Conservation (phyloP, 1,140 invertebrate species). For the Macrotrachela quadricornifera region DNA sequence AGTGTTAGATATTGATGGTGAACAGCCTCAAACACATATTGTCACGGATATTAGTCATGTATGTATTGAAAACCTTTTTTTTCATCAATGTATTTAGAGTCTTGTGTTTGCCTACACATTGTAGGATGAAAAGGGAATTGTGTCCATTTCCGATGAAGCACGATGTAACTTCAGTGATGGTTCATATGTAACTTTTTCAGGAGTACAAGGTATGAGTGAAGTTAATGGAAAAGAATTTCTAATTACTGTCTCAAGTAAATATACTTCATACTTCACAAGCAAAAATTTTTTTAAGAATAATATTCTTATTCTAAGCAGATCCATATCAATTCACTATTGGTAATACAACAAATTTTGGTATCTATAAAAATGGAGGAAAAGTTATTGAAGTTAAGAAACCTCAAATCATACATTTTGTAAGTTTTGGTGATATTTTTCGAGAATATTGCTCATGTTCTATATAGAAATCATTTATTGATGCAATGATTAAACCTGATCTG, state of each 20-base stretch:
- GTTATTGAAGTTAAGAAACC: slow-evolving; percentile 91
- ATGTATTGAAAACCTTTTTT: no score
- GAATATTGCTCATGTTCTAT: no score
- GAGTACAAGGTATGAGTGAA: slow-evolving; percentile 80
- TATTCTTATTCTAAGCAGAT: no score
- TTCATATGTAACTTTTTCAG: slow-evolving; percentile 76
- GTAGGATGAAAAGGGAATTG: slow-evolving; percentile 46
- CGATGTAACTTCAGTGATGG: slow-evolving; percentile 53
- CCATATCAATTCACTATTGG: slow-evolving; percentile 92
- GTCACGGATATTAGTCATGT: no score
- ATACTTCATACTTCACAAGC: no score
- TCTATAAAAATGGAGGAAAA: slow-evolving; percentile 54
- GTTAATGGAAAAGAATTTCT: slow-evolving; percentile 68
- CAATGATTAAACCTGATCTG: slow-evolving; percentile 58
- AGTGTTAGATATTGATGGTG: slow-evolving; percentile 65
- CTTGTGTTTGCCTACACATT: slow-evolving; percentile 43
- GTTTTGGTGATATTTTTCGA: no score
- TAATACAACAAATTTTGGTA: slow-evolving; percentile 47
- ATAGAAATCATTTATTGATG: slow-evolving; percentile 47
- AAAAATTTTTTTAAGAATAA: no score
- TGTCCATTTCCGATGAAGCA: slow-evolving; percentile 33
- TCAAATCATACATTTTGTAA: slow-evolving; percentile 40
- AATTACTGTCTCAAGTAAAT: slow-evolving; percentile 59
- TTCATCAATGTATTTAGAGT: no score
- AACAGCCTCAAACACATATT: no score